Percentiles rank a stretch among this genome's conserved stretches.
Conservation (phyloP, 2,113 vertebrate genomes). For the Glaucidium brasilianum region DNA sequence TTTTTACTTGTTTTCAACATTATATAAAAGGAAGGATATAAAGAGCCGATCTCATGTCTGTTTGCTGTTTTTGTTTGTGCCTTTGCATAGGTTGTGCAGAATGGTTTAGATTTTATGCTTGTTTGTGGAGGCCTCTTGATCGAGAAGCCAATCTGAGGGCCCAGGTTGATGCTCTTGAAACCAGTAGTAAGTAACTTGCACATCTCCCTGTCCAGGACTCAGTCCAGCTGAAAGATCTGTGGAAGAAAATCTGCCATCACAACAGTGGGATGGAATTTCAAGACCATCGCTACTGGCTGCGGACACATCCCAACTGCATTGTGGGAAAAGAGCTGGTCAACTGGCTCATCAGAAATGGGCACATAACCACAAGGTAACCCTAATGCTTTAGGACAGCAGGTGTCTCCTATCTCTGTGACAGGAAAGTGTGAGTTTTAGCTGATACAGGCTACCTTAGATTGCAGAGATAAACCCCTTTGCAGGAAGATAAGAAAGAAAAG, state of each 20-base stretch:
- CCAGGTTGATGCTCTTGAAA: background rate
- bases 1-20: background rate
- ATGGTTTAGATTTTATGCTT: background rate
- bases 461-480: background rate
- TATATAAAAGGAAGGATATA: background rate
- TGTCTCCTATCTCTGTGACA: background rate
- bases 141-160: background rate
- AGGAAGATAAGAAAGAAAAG: background rate
- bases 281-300: constrained; percentile 97
- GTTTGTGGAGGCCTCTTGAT: background rate
- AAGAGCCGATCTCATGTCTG: background rate
- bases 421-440: background rate
- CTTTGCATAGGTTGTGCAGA: background rate
- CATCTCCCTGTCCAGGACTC: constrained; percentile 81
- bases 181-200: background rate
- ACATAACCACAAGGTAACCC: constrained; percentile 89
- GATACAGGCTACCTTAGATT: background rate
- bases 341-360: constrained; percentile 95
- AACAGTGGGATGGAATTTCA: constrained; percentile 98
- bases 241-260: constrained; percentile 98
- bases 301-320: constrained; percentile 97
- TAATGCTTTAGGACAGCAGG: background rate
- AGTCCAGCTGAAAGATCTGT: constrained; percentile 93
- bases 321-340: constrained; percentile 98
- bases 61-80: background rate